A percentile compares a stretch with the other conserved stretches of the same genome.
phyloP scores from a whole-genome alignment of 2,888 invertebrate genomes.

The Pinctada fucata region DNA sequence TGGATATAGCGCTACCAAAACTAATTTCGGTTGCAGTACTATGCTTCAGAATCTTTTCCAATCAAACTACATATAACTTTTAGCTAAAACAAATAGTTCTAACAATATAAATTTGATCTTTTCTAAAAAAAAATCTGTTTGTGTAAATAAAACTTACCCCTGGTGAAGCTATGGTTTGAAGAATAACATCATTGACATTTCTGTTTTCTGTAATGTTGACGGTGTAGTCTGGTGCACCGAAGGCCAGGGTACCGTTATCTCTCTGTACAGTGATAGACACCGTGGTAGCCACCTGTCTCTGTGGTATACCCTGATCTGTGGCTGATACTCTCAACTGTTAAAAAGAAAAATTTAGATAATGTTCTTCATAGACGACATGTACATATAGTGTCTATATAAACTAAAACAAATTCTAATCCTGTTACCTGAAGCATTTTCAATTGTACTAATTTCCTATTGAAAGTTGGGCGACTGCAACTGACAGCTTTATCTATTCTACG shows the following conservation, averaged over 20 bases:
- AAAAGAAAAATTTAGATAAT: neutral
- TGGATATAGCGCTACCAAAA: too few relatives aligned
- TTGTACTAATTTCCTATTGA: neutral
- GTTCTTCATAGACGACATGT: neutral
- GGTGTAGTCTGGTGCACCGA: slow-evolving; percentile 42
- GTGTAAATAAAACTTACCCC: slow-evolving; percentile 45
- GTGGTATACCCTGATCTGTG: slow-evolving; percentile 49
- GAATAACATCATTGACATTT: slow-evolving; percentile 38
- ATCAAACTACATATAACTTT: too few relatives aligned
- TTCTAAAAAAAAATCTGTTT: too few relatives aligned
- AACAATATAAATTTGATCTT: too few relatives aligned
- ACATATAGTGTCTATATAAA: neutral
- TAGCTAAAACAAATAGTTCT: too few relatives aligned
- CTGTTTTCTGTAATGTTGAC: slow-evolving; percentile 53
- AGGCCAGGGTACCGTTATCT: slow-evolving; percentile 45
- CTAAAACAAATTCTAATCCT: too few relatives aligned
- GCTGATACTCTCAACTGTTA: slow-evolving; percentile 51
- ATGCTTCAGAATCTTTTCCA: too few relatives aligned
- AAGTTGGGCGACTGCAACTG: too few relatives aligned
- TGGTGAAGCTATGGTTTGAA: slow-evolving; percentile 50
- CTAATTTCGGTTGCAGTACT: too few relatives aligned
- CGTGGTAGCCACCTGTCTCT: slow-evolving; percentile 31
- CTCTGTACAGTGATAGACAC: slow-evolving; percentile 51
- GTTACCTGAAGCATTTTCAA: neutral
- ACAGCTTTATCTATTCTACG: too few relatives aligned